Conservation (phyloP, 2,113 vertebrate genomes). For the Tragulus kanchil region DNA sequence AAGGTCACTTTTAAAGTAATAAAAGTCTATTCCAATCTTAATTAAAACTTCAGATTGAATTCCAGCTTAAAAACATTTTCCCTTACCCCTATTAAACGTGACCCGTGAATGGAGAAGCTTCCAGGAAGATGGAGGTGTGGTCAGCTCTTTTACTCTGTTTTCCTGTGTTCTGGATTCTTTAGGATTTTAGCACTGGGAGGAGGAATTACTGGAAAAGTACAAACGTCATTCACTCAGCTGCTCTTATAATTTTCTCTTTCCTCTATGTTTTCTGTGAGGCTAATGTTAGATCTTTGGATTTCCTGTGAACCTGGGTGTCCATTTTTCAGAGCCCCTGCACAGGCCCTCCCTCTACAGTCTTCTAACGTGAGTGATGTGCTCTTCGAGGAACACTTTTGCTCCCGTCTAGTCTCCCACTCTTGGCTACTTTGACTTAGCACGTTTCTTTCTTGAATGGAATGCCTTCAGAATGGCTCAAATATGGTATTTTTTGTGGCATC, state of each 20-base stretch:
- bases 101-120: background rate
- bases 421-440: background rate
- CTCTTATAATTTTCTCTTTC: background rate
- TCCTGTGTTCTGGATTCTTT: background rate
- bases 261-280: background rate
- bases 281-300: background rate
- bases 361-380: background rate
- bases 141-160: background rate
- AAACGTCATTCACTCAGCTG: background rate
- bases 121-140: background rate
- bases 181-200: background rate
- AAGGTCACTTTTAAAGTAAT: background rate
- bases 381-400: background rate
- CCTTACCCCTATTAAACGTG: background rate
- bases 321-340: background rate
- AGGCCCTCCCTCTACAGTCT: rapidly evolving
- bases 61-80: background rate
- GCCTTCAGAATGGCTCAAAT: background rate
- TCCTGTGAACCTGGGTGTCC: background rate
- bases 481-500: background rate
- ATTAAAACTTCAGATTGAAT: background rate
- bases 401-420: background rate
- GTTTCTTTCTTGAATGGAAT: background rate
- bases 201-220: background rate
- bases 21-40: background rate